Conservation (phyloP, 2,797 vertebrate species). For the Mormyrops attenuatus region DNA sequence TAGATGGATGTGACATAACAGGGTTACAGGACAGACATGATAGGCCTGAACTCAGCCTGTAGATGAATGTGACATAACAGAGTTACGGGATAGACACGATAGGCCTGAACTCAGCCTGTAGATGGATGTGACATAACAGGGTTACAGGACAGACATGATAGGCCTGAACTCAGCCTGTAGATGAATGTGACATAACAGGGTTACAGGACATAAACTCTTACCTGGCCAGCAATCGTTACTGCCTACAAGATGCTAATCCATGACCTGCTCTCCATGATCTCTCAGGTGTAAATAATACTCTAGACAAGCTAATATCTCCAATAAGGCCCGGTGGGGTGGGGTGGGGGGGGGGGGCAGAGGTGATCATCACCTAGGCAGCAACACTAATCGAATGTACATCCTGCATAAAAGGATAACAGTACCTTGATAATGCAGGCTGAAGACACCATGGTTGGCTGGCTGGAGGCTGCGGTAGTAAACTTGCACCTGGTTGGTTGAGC, state of each 20-base stretch:
- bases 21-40: background rate
- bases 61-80: no score
- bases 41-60: no score
- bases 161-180: no score
- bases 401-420: constrained; percentile 3
- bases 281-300: background rate
- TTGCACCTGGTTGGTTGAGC: constrained; percentile 80
- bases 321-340: background rate
- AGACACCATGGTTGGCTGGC: constrained; percentile 68
- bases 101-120: no score
- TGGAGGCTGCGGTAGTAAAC: constrained; percentile 81
- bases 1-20: background rate
- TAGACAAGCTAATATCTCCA: background rate
- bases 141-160: no score
- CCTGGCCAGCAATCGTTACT: background rate
- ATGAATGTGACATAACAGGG: background rate
- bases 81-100: no score
- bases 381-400: background rate
- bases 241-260: background rate
- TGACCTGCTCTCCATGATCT: background rate
- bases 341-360: background rate
- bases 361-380: background rate
- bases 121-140: no score
- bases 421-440: constrained; percentile 89
- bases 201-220: background rate